Conservation (phyloP, 1,140 invertebrate species). For the Caenorhabditis brenneri region DNA sequence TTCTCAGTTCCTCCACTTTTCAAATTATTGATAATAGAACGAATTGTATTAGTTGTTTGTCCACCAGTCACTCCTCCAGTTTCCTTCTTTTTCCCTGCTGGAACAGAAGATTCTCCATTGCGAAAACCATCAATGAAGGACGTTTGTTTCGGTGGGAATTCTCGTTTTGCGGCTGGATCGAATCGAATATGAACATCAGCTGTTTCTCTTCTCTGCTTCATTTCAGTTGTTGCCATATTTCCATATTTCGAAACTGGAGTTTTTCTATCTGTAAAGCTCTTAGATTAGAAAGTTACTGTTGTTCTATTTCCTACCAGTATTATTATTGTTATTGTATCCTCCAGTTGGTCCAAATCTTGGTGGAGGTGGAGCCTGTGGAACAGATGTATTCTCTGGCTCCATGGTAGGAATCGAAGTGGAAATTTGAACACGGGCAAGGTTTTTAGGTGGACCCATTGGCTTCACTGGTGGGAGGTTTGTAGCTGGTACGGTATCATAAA, state of each 20-base stretch:
- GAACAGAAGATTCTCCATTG: neutral
- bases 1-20: conserved; percentile 5
- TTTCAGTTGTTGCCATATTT: conserved; percentile 8
- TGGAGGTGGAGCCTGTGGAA: conserved; percentile 11
- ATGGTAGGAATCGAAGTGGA: neutral
- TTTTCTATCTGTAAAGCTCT: neutral
- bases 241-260: conserved; percentile 22
- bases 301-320: no score
- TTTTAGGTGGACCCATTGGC: conserved; percentile 20
- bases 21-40: conserved; percentile 15
- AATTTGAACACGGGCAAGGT: conserved; percentile 25
- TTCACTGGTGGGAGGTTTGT: neutral
- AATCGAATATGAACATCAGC: conserved; percentile 21
- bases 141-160: neutral
- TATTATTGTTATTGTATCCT: conserved; percentile 23
- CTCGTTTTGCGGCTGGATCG: neutral
- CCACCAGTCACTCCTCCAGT: neutral
- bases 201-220: neutral
- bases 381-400: neutral
- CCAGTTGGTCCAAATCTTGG: conserved; percentile 24
- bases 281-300: no score
- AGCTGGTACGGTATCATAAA: conserved; percentile 6
- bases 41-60: conserved; percentile 3
- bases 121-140: conserved; percentile 8
- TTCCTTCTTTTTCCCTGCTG: conserved; percentile 16